Base-by-base conservation (phyloP, 2,888 invertebrate species). In the Rhagophthalmus giganteus region DNA sequence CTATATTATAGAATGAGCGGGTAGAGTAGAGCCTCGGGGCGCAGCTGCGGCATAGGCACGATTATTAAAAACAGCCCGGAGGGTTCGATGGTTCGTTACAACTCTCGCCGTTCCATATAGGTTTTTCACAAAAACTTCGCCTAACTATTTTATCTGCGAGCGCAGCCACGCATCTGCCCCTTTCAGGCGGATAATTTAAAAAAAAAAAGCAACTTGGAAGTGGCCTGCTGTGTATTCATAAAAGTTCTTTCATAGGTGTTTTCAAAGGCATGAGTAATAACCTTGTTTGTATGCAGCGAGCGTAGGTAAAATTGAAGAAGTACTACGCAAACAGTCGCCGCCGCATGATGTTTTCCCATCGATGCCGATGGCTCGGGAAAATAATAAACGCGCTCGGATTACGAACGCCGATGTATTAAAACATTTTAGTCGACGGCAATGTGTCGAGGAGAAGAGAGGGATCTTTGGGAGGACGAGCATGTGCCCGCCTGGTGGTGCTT, bases 1-100 rank as follows among this genome's bases (percentile, higher is more conserved):
- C 63, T 63, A 60, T 64, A 64, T 64, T 65, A 62, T 58, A 56
- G 59, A 55, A 58, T 53, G 60, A 55, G 58, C 58, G 57, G 59
- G 60, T 56, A 54, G n/a, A n/a, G 55, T 54, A 46, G 55, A 48
- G 44, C 47, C 45, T 33, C 32, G 59, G 57, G 58, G 60, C 60
- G 62, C 64, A 65, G 61, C 63, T 64, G 62, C 58, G 57, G 56
- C 58, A 55, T 49, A 57, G 60, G 41, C 57, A 58, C 59, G 56
- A 62, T 62, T 61, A 60, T 63, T 61, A 60, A 63, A 63, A 62
- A 62, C 59, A 58, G 55, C 54, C 62, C 59, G 49, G 46, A 55
- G 57, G 61, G 60, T 57, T 55, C 46, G 38, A 44, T 39, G 51
- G 39, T 42, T 48, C 47, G 47, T 54, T 33, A 33, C 31, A 42